Base-by-base conservation (phyloP, 2,113 vertebrate species). In the Daubentonia madagascariensis region DNA sequence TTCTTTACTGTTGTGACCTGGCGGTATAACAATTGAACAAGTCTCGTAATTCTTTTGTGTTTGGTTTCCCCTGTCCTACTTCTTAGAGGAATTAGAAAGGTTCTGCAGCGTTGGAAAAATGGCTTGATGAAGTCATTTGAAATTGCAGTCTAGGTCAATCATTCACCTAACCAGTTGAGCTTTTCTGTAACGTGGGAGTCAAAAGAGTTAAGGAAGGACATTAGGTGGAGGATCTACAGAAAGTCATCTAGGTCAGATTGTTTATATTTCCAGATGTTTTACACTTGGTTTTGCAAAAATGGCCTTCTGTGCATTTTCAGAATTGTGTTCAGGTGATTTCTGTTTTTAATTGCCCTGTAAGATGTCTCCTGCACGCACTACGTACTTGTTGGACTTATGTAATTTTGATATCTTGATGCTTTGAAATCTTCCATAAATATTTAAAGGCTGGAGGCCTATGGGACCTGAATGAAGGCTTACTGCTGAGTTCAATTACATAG, bases 261-360 rank as follows among this genome's bases (percentile, higher is more conserved):
- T 30, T 81, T 81, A 4, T 52, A 45, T 88, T 95, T 91, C 78
- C 72, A 79, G 50, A 23, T 70, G n/a, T 59, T 85, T 94, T 68
- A 63, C 30, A 25, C 17, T 30, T 79, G 6, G 32, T 95, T 94
- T 93, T 84, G n/a, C 40, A 92, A 90, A 96, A 83, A 40, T 52
- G 37, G n/a, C n/a, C 40, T 95, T 68, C 68, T 68, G 63, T 86
- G 59, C 32, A 25, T 67, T 88, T 89, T 87, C 25, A 96, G 80
- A 79, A 68, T 75, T 87, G n/a, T 65, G 25, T 95, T 93, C 87
- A 76, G 89, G 23, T 79, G 50, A 54, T 80, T 97, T 75, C 28
- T 94, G 30, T 50, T 96, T 91, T 93, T 92, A 68, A 76, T 70
- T 98, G 68, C 78, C 32, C 17, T 67, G 35, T 73, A 52, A 67